Evolutionary conservation across 1,140 invertebrate species (phyloP), one percentile per base, ranked within the genome.

Genomic region (Caenorhabditis tropicalis): DNA sequence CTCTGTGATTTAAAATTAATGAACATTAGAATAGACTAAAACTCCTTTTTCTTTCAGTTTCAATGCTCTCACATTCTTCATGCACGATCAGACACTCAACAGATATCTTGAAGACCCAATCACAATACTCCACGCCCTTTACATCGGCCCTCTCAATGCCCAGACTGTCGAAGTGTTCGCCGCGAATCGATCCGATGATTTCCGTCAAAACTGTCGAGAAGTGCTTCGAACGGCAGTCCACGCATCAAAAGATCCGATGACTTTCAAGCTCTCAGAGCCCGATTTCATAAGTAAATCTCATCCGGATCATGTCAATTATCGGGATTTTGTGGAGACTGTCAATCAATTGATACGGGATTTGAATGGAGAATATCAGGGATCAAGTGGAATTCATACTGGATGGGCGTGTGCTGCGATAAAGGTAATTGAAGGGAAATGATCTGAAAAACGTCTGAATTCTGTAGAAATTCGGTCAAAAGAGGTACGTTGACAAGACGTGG

Each of bases 341-440:
- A 46, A 31, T 7, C 65, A 74, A 24, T 43, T 74, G n/a, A n/a
- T 74, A 0, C 29, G n/a, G 36, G 65, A 74, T 74, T 74, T 74
- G 36, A 74, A 74, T 74, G 65, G 65, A 46, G 65, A 74, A 24
- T n/a, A 74, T 43, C 33, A 39, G 24, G 65, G 65, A 43, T n/a
- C 9, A 12, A 21, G n/a, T 3, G 33, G 21, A 24, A 84, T 84
- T 53, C 36, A 49, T 46, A 33, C 53, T 29, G 31, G 33, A 12
- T 84, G 83, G 83, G 83, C 83, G 16, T 79, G 31, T 36, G 48
- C 83, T 43, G 83, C 83, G 12, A 65, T 84, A 1, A 84, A 74
- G 36, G 65, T 74, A 2, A 56, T 19, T 56, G 53, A 12, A 10
- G 24, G 1, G 12, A n/a, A 27, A 56, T 27, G 5, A 7, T 27